Evolutionary conservation across 35 echinoderm and acorn worm species (phyloP).

Genomic region (Apostichopus californicus): DNA sequence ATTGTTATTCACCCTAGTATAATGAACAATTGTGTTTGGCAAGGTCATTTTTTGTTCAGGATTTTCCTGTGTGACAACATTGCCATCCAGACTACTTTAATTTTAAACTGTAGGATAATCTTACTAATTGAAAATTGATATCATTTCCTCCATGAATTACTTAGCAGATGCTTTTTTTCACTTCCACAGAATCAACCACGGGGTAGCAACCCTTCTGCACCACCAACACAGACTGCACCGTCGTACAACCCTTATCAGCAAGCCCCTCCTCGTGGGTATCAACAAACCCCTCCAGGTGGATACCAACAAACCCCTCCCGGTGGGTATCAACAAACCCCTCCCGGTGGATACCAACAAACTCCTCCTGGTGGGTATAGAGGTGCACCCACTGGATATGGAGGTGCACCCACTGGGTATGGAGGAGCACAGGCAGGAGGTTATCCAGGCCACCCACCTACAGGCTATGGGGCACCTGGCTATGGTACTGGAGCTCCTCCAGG

Average conservation of each 20-base stretch:
- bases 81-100: too few species aligned
- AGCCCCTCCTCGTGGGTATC: slow-evolving; percentile 13
- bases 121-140: too few species aligned
- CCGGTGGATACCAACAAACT: too few species aligned
- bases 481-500: slow-evolving; percentile 59
- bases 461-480: slow-evolving; percentile 29
- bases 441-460: slow-evolving; percentile 14
- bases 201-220: slow-evolving; percentile 42
- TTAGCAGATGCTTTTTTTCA: background rate
- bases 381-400: slow-evolving; percentile 15
- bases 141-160: too few species aligned
- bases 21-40: too few species aligned
- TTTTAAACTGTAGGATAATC: too few species aligned
- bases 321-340: slow-evolving; percentile 7
- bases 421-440: background rate
- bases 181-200: background rate
- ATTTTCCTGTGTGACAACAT: too few species aligned
- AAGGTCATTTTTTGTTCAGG: too few species aligned
- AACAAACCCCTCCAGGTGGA: background rate
- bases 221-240: background rate
- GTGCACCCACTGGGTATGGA: slow-evolving; percentile 3
- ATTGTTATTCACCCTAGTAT: too few species aligned
- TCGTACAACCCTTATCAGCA: slow-evolving; percentile 23
- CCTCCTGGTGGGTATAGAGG: slow-evolving; percentile 2
- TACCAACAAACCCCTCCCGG: background rate